Evolutionary conservation across 2,113 vertebrate species (phyloP).

Genomic region (Oreochromis spilurus): DNA sequence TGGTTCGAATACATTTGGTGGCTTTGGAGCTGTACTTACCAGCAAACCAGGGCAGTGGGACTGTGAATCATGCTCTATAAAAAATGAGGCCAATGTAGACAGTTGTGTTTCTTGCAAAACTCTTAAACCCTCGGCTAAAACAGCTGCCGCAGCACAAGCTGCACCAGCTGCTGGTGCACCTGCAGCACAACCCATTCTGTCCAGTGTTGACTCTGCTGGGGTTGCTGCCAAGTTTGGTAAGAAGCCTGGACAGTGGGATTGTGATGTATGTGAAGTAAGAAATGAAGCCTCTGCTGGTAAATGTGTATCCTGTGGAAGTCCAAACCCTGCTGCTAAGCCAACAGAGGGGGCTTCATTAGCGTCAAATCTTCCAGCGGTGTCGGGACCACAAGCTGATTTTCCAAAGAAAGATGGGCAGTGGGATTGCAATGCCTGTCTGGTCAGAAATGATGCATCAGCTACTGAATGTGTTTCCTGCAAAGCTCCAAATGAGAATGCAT

Average conservation of each 20-base stretch:
- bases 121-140: constrained; percentile 21
- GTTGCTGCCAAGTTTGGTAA: constrained; percentile 72
- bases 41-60: constrained; percentile 77
- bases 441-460: constrained; percentile 73
- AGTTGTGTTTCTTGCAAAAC: constrained; percentile 75
- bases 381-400: constrained; percentile 26
- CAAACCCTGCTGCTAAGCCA: constrained; percentile 35
- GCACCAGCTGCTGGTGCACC: background rate
- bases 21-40: constrained; percentile 68
- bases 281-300: constrained; percentile 69
- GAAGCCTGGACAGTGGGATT: constrained; percentile 80
- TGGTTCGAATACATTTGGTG: constrained; percentile 12
- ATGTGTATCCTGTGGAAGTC: constrained; percentile 73
- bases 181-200: background rate
- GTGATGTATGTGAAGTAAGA: constrained; percentile 71
- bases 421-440: constrained; percentile 75
- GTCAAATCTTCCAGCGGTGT: background rate
- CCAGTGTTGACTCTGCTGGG: constrained; percentile 2
- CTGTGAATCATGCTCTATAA: constrained; percentile 72
- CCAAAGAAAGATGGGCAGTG: constrained; percentile 74
- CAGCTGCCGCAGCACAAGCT: background rate
- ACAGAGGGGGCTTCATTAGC: background rate
- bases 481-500: background rate
- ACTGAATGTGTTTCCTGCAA: constrained; percentile 73
- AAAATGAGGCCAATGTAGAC: constrained; percentile 69